Evolutionary conservation across 2,113 vertebrate genomes (phyloP).

Genomic region (Cephalopholis sonnerati): DNA sequence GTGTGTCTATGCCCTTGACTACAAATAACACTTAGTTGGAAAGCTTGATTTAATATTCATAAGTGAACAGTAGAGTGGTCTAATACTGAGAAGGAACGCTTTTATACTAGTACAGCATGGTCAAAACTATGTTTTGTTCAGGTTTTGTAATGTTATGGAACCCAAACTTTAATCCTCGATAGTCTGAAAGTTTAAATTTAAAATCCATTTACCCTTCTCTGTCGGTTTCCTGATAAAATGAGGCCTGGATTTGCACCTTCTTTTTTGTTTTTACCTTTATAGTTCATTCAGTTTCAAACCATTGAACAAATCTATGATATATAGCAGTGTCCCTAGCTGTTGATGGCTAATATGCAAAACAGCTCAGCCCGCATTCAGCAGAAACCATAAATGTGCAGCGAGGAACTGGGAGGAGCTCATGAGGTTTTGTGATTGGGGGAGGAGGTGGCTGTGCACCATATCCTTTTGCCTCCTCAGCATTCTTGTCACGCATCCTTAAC

Average conservation of each 20-base stretch:
- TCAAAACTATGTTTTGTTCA: background rate
- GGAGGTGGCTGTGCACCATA: slow-evolving; percentile 40
- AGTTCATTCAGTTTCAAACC: slow-evolving; percentile 49
- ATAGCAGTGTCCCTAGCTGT: slow-evolving; percentile 22
- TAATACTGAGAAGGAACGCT: background rate
- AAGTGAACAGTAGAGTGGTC: background rate
- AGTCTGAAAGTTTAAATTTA: background rate
- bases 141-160: background rate
- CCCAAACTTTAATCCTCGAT: background rate
- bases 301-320: slow-evolving; percentile 60
- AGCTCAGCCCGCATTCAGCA: slow-evolving; percentile 67
- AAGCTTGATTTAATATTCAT: background rate
- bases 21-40: slow-evolving; percentile 3
- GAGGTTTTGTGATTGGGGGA: slow-evolving; percentile 44
- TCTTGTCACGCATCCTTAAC: slow-evolving; percentile 57
- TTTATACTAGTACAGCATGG: background rate
- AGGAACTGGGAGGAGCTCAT: slow-evolving; percentile 48
- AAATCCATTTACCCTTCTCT: background rate
- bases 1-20: background rate
- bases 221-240: background rate
- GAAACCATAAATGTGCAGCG: slow-evolving; percentile 71
- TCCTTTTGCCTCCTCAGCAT: slow-evolving; percentile 74
- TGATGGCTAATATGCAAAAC: slow-evolving; percentile 76
- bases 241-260: background rate
- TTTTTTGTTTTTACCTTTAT: slow-evolving; percentile 27